phyloP scores from a whole-genome alignment of 1,140 invertebrate genomes.

The Lordiphosa clarofinis region DNA sequence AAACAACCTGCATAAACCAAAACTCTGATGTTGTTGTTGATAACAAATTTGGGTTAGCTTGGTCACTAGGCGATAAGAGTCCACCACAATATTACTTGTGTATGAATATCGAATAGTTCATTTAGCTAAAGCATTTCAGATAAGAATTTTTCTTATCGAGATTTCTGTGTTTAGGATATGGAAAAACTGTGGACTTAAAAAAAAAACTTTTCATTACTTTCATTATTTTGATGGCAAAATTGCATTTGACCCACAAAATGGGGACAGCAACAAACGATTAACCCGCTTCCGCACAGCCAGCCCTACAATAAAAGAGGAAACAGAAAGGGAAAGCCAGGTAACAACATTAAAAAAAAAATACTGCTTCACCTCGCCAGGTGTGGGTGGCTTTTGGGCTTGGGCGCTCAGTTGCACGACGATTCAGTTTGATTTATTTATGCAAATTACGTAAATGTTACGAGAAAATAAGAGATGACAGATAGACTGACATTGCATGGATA shows the following conservation, averaged over 20 bases:
- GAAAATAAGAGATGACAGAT: conserved; percentile 1
- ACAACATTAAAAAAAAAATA: not conserved
- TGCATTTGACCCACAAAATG: conserved; percentile 1
- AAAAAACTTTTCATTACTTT: not conserved
- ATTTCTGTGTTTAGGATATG: too few species aligned
- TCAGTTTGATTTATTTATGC: conserved; percentile 22
- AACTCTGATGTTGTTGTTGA: too few species aligned
- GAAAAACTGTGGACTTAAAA: too few species aligned
- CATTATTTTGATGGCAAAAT: conserved; percentile 4
- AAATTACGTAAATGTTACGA: conserved; percentile 18
- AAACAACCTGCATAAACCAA: too few species aligned
- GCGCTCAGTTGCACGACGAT: not conserved
- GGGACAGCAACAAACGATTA: conserved; percentile 7
- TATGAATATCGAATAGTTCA: too few species aligned
- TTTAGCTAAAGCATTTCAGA: too few species aligned
- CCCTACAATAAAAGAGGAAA: not conserved
- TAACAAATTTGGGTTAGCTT: too few species aligned
- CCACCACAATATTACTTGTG: too few species aligned
- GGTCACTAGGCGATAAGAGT: too few species aligned
- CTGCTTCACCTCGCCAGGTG: conserved; percentile 2
- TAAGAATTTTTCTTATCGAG: too few species aligned
- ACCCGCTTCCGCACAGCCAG: conserved; percentile 1
- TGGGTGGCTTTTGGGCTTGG: conserved; percentile 1
- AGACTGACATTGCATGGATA: conserved; percentile 13
- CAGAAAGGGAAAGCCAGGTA: not conserved